These are phyloP conservation scores for Tineola bisselliella DNA, from an alignment of 2,888 invertebrate species.

Conservation along the genomic window DNA sequence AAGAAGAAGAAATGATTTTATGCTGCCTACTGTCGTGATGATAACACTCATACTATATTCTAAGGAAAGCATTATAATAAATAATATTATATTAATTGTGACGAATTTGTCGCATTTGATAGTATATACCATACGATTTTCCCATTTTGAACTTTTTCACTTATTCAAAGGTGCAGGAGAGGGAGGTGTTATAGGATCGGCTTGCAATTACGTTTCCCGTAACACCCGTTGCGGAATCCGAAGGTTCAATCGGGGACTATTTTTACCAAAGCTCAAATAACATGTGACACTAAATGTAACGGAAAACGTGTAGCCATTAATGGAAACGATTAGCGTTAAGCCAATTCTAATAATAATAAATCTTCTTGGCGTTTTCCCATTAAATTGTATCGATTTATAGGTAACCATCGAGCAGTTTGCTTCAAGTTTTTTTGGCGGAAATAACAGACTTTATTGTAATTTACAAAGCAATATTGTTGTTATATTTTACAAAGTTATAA, in stretches of 20 bases:
- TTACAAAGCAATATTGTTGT: too few species aligned
- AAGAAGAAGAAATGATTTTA: too few species aligned
- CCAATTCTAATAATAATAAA: constrained; percentile 8
- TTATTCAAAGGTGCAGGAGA: not conserved
- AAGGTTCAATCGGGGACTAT: not conserved
- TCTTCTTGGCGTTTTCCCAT: constrained; percentile 4
- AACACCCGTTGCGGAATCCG: not conserved
- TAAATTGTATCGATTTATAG: constrained; percentile 2
- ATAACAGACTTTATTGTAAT: too few species aligned
- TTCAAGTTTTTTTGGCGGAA: not conserved
- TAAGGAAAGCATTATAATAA: too few species aligned
- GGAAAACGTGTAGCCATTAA: not conserved
- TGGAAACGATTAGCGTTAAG: not conserved
- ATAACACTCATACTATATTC: too few species aligned
- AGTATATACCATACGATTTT: not conserved
- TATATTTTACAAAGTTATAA: too few species aligned
- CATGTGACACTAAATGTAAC: not conserved
- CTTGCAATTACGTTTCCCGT: not conserved
- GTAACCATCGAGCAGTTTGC: not conserved
- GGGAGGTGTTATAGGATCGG: not conserved
- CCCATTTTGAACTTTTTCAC: not conserved
- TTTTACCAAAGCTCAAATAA: not conserved
- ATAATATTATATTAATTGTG: too few species aligned
- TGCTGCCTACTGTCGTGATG: too few species aligned
- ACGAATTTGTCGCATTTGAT: not conserved